Evolutionary conservation across 2,888 invertebrate genomes (phyloP).

Genomic region (Aphodius granarius): DNA sequence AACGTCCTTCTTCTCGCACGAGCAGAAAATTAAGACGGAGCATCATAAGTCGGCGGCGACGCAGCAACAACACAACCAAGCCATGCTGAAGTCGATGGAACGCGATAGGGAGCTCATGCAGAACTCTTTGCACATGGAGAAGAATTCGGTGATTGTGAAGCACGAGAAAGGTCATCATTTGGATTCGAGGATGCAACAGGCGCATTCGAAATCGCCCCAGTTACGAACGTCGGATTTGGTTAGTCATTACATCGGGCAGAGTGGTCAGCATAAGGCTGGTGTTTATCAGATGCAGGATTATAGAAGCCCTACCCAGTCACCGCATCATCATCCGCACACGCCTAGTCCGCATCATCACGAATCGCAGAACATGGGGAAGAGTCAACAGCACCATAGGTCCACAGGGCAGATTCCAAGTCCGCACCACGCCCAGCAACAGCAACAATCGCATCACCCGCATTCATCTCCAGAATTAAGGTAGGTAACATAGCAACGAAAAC

Average conservation of each 20-base stretch:
- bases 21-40: constrained; percentile 64
- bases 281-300: constrained; percentile 46
- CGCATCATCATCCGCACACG: constrained; percentile 42
- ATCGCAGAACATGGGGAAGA: constrained; percentile 46
- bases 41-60: constrained; percentile 47
- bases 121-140: constrained; percentile 70
- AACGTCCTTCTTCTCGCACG: constrained; percentile 53
- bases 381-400: constrained; percentile 40
- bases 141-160: constrained; percentile 79
- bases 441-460: constrained; percentile 54
- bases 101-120: constrained; percentile 55
- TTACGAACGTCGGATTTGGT: constrained; percentile 58
- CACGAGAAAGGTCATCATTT: constrained; percentile 69
- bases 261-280: constrained; percentile 27
- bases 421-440: constrained; percentile 55
- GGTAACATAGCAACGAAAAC: constrained; percentile 34
- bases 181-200: constrained; percentile 56
- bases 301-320: constrained; percentile 53
- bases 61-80: constrained; percentile 42
- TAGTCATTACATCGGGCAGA: constrained; percentile 60
- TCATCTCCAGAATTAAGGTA: constrained; percentile 50
- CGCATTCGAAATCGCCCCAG: constrained; percentile 63
- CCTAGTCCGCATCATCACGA: constrained; percentile 46
- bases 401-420: constrained; percentile 54
- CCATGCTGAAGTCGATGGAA: constrained; percentile 49